These are phyloP conservation scores for Heliothis virescens DNA, from an alignment of 1,140 invertebrate genomes.

Conservation along the genomic window DNA sequence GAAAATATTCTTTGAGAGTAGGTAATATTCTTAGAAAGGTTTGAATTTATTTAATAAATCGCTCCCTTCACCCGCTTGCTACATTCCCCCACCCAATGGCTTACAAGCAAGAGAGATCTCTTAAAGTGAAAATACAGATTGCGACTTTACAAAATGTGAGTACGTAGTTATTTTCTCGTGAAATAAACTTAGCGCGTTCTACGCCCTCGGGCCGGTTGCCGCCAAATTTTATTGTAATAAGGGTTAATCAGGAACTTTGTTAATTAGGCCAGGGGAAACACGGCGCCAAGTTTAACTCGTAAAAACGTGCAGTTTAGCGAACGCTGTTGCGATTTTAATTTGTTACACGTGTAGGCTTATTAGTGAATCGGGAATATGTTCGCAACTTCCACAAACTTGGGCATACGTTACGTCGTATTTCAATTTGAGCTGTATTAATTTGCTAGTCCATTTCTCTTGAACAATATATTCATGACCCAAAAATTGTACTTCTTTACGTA, in stretches of 20 bases:
- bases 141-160: constrained; percentile 57
- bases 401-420: neutral
- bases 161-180: constrained; percentile 47
- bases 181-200: constrained; percentile 44
- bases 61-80: neutral
- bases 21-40: neutral
- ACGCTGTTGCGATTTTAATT: constrained; percentile 27
- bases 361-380: neutral
- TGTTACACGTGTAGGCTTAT: constrained; percentile 1
- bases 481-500: too few species aligned
- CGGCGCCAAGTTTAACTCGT: constrained; percentile 24
- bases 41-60: neutral
- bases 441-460: too few species aligned
- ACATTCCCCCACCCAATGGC: constrained; percentile 15
- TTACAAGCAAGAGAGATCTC: constrained; percentile 55
- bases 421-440: neutral
- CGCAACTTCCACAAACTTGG: neutral
- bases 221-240: constrained; percentile 49
- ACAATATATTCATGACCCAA: too few species aligned
- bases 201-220: constrained; percentile 17
- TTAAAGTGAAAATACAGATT: constrained; percentile 64
- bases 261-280: constrained; percentile 40
- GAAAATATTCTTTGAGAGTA: too few species aligned
- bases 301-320: constrained; percentile 32
- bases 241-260: constrained; percentile 43